Evolutionary conservation across 2,888 invertebrate genomes (phyloP).

Genomic region (Busseola fusca): DNA sequence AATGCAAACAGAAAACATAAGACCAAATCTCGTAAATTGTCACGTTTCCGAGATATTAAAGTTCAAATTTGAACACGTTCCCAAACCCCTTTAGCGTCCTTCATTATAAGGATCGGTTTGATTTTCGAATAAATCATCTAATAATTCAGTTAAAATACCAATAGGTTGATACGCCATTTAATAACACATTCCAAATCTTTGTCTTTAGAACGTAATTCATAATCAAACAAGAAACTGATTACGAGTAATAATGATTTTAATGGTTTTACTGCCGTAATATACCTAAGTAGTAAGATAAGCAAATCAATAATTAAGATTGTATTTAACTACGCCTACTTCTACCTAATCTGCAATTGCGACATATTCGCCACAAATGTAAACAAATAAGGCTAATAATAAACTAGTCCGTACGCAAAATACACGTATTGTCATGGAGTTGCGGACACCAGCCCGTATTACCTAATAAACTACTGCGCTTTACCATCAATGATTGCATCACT

Average conservation of each 20-base stretch:
- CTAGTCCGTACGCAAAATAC: too few species aligned
- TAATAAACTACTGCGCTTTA: too few species aligned
- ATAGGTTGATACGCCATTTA: background rate
- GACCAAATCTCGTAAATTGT: too few species aligned
- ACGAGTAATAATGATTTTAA: constrained; percentile 10
- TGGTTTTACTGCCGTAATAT: constrained; percentile 10
- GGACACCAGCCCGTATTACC: too few species aligned
- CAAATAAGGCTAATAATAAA: too few species aligned
- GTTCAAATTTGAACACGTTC: background rate
- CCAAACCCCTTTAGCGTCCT: background rate
- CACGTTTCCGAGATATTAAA: too few species aligned
- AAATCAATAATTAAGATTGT: constrained; percentile 16
- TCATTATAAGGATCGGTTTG: background rate
- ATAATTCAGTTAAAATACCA: too few species aligned
- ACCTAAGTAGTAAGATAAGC: constrained; percentile 8
- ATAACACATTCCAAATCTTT: background rate
- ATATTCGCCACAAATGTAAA: too few species aligned
- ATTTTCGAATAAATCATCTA: background rate
- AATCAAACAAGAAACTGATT: constrained; percentile 16
- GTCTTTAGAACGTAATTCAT: constrained; percentile 12
- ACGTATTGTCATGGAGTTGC: too few species aligned
- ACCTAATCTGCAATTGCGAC: too few species aligned
- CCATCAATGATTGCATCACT: too few species aligned
- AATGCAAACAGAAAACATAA: too few species aligned
- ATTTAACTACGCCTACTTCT: background rate